Evolutionary conservation across 2,888 invertebrate genomes (phyloP), one percentile per base, ranked within the genome.

Genomic region (Plebejus melissa): DNA sequence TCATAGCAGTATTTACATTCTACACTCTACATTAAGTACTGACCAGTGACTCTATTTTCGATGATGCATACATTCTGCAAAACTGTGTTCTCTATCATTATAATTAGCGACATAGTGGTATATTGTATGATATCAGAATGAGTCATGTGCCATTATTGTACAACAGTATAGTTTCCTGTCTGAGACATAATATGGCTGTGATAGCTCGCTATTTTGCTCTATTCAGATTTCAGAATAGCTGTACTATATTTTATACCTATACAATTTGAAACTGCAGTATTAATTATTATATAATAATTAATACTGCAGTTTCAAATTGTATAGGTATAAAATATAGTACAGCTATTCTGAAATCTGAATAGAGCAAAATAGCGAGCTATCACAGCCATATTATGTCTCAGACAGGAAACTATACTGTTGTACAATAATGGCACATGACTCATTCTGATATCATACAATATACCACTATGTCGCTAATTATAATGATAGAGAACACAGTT

Each of bases 91-190:
- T 65, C 65, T 65, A 65, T 65, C 32, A 65, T 65, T 36, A 65
- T 65, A 36, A 65, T 36, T 32, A 65, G 54, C 54, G 16, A 54
- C 65, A 65, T 32, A 65, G 32, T 36, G 28, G 32, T 28, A 60
- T 60, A 65, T 65, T 65, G 65, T 65, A 13, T 65, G 36, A 65
- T 65, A 65, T 36, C 65, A 65, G 65, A 65, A 65, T 65, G 65
- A 65, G 65, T 65, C 65, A 65, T 16, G 65, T 65, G 32, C 36
- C 32, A 65, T 65, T 32, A 65, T 65, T 60, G 76, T 46, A 54
- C 50, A 72, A 50, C 70, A 65, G 32, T 70, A 70, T 72, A 72
- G 54, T 54, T 72, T 72, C 72, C 72, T 72, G 72, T 7, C 72
- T 6, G 32, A 72, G 72, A 72, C 72, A 72, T 22, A 22, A 22